A percentile compares a stretch with the other conserved stretches of the same genome.
Conservation (phyloP, 2,888 invertebrate genomes). For the Plebejus melissa region DNA sequence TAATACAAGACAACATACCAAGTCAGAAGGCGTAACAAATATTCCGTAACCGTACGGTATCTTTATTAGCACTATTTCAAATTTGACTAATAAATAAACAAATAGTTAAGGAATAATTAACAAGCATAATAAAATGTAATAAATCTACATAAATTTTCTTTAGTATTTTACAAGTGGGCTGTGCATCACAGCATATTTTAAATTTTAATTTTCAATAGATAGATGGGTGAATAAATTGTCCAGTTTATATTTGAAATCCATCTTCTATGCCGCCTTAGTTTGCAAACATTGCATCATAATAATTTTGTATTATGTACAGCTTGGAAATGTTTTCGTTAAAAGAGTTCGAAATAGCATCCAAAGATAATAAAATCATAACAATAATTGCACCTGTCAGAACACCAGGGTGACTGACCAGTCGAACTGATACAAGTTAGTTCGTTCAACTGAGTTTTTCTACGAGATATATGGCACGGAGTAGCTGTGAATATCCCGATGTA, state of each 20-base stretch:
- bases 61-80: conserved; percentile 17
- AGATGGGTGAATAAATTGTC: neutral
- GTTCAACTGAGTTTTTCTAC: conserved; percentile 25
- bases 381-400: conserved; percentile 5
- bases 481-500: neutral
- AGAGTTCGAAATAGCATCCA: neutral
- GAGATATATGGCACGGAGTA: conserved; percentile 3
- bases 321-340: neutral
- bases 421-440: conserved; percentile 25
- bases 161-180: neutral
- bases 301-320: neutral
- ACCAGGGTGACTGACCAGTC: conserved; percentile 14
- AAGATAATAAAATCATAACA: conserved; percentile 12
- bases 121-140: conserved; percentile 14
- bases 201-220: no score
- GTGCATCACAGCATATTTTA: no score
- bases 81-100: conserved; percentile 13
- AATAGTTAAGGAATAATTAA: conserved; percentile 15
- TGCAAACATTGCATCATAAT: neutral
- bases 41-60: conserved; percentile 22
- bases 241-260: neutral
- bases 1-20: neutral
- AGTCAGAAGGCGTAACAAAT: conserved; percentile 23
- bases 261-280: neutral
- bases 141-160: neutral